Base-by-base conservation (phyloP, 2,797 vertebrate species). In the Eidolon dupreanum region DNA sequence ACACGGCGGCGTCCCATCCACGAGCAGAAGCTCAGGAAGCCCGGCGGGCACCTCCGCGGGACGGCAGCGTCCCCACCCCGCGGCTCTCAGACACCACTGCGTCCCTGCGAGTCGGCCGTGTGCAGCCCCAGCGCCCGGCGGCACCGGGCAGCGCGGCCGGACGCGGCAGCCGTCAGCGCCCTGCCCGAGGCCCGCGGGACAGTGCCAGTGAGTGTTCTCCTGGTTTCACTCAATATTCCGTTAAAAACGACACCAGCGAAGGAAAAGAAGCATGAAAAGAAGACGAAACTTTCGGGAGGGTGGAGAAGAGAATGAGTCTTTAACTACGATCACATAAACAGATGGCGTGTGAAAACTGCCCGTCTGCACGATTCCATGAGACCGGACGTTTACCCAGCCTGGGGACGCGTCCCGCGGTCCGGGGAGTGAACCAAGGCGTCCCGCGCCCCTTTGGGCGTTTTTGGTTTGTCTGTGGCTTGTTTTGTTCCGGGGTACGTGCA, bases 1-100 rank as follows among this genome's bases (percentile, higher is more conserved):
- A 3, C 8, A 6, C 19, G 0, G 4, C 0, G 0, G 20, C 19
- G 11, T 6, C 51, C n/a, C 19, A 0, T 1, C 0, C 24, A 57
- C 24, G 24, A 57, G 55, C 9, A 9, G 24, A 26, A 57, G 4
- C 22, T 24, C 11, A 57, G 55, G 55, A 3, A 0, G 55, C 9
- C 26, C 22, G 24, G 55, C 7, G 24, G 24, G 9, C 55, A 57
- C 11, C 46, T 46, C 46, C 46, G 3, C 0, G 46, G 46, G 46
- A 46, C 46, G 2, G 46, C 46, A 3, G 46, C 3, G 46, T 46
- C 46, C 46, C 46, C 9, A 1, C 55, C 22, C 9, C 4, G 55
- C 24, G 11, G 55, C 55, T 26, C 11, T 57, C 55, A 4, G 8
- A 26, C 8, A 22, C 22, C 24, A 9, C 55, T 1, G 55, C 55